Conservation (phyloP, 2,113 vertebrate genomes). For the Ptilorrhoa leucosticta region DNA sequence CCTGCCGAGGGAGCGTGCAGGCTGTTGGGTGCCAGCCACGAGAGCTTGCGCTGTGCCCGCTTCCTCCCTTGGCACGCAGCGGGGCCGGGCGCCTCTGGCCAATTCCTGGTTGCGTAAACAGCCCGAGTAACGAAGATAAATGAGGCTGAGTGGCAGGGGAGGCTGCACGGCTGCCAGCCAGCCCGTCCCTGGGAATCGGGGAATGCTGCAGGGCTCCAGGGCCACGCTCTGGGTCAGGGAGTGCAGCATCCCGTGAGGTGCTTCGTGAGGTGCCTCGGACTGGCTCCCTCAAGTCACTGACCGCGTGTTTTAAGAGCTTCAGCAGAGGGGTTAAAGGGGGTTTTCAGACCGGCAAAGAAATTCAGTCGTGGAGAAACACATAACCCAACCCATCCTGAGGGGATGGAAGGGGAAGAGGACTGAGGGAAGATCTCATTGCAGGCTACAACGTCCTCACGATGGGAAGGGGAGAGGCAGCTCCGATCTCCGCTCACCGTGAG, state of each 20-base stretch:
- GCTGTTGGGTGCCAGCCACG: not conserved
- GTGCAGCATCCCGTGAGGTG: fast-evolving
- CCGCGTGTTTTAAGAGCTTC: fast-evolving
- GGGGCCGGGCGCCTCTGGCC: not conserved
- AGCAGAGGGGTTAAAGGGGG: not conserved
- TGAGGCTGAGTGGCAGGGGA: not conserved
- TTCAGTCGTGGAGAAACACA: fast-evolving
- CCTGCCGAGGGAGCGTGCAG: not conserved
- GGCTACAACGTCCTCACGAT: fast-evolving
- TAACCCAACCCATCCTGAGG: fast-evolving
- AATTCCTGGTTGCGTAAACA: not conserved
- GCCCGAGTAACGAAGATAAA: not conserved
- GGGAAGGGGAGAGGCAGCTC: too few relatives aligned
- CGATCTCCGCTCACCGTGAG: fast-evolving
- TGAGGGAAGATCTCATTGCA: not conserved
- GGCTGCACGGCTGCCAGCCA: not conserved
- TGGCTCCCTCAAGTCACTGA: fast-evolving
- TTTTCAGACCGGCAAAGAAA: not conserved
- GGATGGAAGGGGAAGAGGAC: not conserved
- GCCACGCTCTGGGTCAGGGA: not conserved
- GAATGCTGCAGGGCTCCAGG: not conserved
- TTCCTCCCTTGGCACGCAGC: conserved; percentile 33
- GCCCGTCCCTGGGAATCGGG: not conserved
- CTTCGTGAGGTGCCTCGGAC: fast-evolving
- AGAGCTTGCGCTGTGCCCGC: not conserved